A percentile compares a stretch with the other conserved stretches of the same genome.
Conservation (phyloP, 2,888 invertebrate species). For the Branchipolynoe longqiensis region DNA sequence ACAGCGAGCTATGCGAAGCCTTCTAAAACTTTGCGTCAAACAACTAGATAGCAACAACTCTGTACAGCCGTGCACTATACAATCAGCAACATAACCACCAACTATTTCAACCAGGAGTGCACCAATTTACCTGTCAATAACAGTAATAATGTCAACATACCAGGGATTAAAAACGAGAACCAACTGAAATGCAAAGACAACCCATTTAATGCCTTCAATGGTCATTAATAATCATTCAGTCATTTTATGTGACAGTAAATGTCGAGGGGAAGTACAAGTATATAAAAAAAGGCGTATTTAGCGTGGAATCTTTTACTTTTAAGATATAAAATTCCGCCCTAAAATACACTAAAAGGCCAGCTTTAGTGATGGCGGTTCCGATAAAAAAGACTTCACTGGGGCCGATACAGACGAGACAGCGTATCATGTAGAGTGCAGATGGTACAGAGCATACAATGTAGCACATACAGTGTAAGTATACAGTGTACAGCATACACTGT, state of each 20-base stretch:
- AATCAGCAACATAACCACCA: not conserved
- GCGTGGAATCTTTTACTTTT: not conserved
- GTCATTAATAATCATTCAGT: not conserved
- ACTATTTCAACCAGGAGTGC: not conserved
- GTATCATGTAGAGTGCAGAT: too few species aligned
- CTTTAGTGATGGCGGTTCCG: conserved; percentile 19
- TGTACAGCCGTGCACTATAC: not conserved
- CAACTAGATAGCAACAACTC: not conserved
- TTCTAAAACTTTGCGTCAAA: not conserved
- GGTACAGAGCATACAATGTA: too few species aligned
- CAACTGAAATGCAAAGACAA: conserved; percentile 34
- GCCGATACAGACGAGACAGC: too few species aligned
- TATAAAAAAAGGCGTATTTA: not conserved
- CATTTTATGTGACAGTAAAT: not conserved
- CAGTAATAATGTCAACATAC: not conserved
- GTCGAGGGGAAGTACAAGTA: not conserved
- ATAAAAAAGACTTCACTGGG: too few species aligned
- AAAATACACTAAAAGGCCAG: conserved; percentile 20
- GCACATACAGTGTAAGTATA: too few species aligned
- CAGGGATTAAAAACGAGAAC: not conserved
- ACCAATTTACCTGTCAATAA: not conserved
- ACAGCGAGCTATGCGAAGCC: conserved; percentile 1
- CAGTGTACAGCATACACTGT: too few species aligned
- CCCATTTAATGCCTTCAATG: conserved; percentile 11
- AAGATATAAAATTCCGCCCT: not conserved